Conservation (phyloP, 37 sponge, comb jelly and placozoan genomes). For the Petrosia ficiformis region DNA sequence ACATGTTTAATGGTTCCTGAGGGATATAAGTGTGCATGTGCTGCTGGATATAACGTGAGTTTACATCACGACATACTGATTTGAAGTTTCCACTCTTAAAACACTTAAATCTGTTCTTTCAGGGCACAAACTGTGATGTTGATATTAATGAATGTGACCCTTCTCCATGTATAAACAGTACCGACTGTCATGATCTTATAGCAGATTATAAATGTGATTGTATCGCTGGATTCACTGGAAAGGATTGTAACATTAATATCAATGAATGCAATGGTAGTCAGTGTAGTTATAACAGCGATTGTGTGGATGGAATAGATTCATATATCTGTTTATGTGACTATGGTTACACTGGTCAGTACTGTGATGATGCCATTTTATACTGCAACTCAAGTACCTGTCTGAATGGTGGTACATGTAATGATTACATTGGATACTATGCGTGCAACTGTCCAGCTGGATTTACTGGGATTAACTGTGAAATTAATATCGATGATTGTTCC, state of each 20-base stretch:
- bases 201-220: constrained; percentile 9
- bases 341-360: constrained; percentile 6
- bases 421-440: not conserved
- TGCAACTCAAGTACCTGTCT: constrained; percentile 18
- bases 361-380: constrained; percentile 1
- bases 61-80: not conserved
- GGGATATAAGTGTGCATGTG: not conserved
- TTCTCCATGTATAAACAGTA: not conserved
- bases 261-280: not conserved
- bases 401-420: constrained; percentile 39
- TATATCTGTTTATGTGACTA: not conserved
- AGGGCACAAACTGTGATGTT: not conserved
- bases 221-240: not conserved
- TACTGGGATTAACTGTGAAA: not conserved
- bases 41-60: not conserved
- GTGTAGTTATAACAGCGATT: not conserved
- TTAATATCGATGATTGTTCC: not conserved
- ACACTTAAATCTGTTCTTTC: not conserved
- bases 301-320: not conserved
- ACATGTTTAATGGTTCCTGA: not conserved
- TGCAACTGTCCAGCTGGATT: not conserved
- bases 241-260: constrained; percentile 4
- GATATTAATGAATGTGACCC: constrained; percentile 6
- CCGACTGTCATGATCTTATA: not conserved
- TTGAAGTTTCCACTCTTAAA: not conserved